A percentile compares a stretch with the other conserved stretches of the same genome.
Conservation (phyloP, 2,113 vertebrate species). For the Ctenodactylus gundi region DNA sequence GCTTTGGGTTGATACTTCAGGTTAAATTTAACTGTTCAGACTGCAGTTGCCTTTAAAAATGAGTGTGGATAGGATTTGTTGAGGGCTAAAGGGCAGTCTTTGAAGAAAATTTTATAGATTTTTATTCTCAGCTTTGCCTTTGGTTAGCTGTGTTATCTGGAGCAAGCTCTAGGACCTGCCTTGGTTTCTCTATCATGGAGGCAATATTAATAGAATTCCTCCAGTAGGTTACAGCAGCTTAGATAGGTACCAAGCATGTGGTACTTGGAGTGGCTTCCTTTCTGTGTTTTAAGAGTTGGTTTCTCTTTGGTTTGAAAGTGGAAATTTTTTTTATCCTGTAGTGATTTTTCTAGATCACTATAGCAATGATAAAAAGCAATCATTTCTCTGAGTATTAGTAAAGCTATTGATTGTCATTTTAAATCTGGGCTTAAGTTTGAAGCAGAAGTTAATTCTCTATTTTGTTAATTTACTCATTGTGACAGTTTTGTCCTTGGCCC, state of each 20-base stretch:
- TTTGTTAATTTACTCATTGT: neutral
- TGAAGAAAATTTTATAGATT: neutral
- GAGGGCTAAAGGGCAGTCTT: neutral
- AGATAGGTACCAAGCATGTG: neutral
- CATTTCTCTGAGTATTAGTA: neutral
- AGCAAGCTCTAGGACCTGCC: neutral
- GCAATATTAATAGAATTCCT: rapidly evolving
- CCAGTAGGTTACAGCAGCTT: neutral
- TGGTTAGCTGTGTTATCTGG: neutral
- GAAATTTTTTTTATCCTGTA: neutral
- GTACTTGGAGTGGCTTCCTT: neutral
- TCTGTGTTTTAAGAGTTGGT: neutral
- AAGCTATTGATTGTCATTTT: neutral
- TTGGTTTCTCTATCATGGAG: neutral
- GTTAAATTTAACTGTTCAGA: neutral
- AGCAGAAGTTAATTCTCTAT: neutral
- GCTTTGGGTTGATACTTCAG: neutral
- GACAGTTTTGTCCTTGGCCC: neutral
- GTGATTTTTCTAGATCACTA: neutral
- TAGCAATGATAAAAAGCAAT: neutral
- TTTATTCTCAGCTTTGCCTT: neutral
- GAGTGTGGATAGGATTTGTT: neutral
- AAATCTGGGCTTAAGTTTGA: neutral
- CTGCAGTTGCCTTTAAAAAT: neutral
- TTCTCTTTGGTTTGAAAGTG: neutral